Percentiles rank a stretch among this genome's conserved stretches.
phyloP scores from a whole-genome alignment of 1,140 invertebrate genomes.

The Cotesia vestalis region DNA sequence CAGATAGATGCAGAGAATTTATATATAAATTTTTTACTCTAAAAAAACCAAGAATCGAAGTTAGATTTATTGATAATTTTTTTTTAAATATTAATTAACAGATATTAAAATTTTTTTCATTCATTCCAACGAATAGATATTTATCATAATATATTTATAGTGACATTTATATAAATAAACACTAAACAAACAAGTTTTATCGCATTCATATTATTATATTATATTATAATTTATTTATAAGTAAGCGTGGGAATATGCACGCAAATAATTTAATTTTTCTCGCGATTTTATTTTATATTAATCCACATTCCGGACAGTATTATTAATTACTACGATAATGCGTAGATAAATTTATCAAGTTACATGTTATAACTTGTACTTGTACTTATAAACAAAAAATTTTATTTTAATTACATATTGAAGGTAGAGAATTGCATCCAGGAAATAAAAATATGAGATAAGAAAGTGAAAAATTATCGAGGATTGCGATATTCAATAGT shows the following conservation, averaged over 20 bases:
- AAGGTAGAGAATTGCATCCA: conserved; percentile 26
- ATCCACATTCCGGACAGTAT: not conserved
- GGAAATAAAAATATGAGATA: not conserved
- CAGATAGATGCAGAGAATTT: too few relatives aligned
- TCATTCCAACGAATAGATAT: not conserved
- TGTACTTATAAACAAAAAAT: not conserved
- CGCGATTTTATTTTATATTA: not conserved
- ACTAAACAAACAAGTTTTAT: conserved; percentile 20
- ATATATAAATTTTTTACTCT: too few relatives aligned
- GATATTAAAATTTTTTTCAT: not conserved
- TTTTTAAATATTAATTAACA: not conserved
- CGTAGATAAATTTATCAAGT: too few relatives aligned
- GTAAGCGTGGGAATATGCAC: conserved; percentile 27
- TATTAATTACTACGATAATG: not conserved
- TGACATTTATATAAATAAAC: conserved; percentile 28
- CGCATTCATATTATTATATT: conserved; percentile 11
- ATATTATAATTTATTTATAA: not conserved
- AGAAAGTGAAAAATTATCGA: too few relatives aligned
- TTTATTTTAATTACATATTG: not conserved
- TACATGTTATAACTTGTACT: too few relatives aligned
- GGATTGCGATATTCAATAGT: not conserved
- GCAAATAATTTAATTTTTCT: not conserved
- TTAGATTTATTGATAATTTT: not conserved
- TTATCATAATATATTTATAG: conserved; percentile 24
- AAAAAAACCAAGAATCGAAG: too few relatives aligned